These are phyloP conservation scores for Epirrita christyi DNA, from an alignment of 2,888 invertebrate genomes.

Conservation along the genomic window DNA sequence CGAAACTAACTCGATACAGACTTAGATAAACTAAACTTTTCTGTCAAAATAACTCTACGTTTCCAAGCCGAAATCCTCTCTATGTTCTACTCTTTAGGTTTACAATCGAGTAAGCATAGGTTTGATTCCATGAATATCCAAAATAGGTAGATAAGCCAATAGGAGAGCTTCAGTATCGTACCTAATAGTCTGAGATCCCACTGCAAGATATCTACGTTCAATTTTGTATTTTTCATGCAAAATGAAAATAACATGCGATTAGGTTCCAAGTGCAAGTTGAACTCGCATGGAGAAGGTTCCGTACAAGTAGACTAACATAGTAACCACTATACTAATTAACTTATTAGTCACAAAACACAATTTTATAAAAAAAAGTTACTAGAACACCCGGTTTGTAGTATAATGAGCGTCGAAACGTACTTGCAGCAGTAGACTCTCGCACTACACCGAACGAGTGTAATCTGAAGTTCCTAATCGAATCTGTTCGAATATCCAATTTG, in stretches of 20 bases:
- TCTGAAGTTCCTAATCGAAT: slow-evolving; percentile 37
- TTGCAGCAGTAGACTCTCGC: background rate
- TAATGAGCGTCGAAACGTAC: no score
- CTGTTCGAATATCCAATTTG: slow-evolving; percentile 37
- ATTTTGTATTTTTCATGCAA: background rate
- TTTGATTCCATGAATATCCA: slow-evolving; percentile 39
- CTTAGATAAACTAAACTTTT: slow-evolving; percentile 32
- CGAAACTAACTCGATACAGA: slow-evolving; percentile 28
- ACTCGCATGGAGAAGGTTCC: no score
- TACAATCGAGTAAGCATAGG: slow-evolving; percentile 10
- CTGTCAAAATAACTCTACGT: slow-evolving; percentile 18
- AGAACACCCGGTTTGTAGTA: no score
- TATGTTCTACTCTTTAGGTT: background rate
- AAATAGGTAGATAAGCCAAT: slow-evolving; percentile 41
- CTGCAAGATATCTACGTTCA: background rate
- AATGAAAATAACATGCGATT: no score
- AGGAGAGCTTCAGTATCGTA: slow-evolving; percentile 25
- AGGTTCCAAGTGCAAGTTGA: no score
- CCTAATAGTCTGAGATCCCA: slow-evolving; percentile 7
- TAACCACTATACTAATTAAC: no score
- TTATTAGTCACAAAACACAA: no score
- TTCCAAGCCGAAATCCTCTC: slow-evolving; percentile 3
- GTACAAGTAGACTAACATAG: no score
- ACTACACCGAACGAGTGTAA: slow-evolving; percentile 32
- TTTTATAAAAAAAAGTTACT: no score